Percentiles rank a stretch among this genome's conserved stretches.
phyloP scores from a whole-genome alignment of 2,113 vertebrate species.

The Mirounga angustirostris region DNA sequence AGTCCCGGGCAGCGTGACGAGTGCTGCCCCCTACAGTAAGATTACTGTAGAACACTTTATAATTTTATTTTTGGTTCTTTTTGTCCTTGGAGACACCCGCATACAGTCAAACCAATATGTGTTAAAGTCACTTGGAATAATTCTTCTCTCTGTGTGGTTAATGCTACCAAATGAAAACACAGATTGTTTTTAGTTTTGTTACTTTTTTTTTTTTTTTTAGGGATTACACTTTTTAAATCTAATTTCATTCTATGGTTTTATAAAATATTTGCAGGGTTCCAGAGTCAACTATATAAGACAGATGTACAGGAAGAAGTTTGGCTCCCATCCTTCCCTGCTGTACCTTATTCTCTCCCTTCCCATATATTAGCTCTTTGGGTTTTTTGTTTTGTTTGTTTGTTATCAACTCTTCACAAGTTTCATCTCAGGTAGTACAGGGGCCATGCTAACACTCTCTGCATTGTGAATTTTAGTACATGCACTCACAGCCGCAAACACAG shows the following conservation, averaged over 20 bases:
- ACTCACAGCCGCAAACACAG: not conserved
- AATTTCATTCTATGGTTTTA: not conserved
- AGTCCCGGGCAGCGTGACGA: not conserved
- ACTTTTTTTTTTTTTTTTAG: not conserved
- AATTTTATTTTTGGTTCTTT: not conserved
- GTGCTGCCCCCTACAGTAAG: not conserved
- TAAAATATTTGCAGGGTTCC: not conserved
- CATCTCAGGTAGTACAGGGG: not conserved
- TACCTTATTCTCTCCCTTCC: not conserved
- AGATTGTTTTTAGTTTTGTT: not conserved
- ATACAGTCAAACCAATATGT: not conserved
- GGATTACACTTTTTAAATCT: not conserved
- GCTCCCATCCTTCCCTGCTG: not conserved
- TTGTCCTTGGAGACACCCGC: not conserved
- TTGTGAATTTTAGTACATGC: not conserved
- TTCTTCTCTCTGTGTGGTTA: not conserved
- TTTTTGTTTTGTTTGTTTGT: not conserved
- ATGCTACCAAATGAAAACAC: not conserved
- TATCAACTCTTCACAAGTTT: not conserved
- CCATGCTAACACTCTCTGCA: not conserved
- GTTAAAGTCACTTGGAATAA: not conserved
- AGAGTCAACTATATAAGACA: not conserved
- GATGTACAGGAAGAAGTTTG: not conserved
- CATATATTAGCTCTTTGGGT: not conserved
- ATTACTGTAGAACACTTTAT: not conserved